A percentile compares a stretch with the other conserved stretches of the same genome.
These are phyloP conservation scores for Acrocera orbiculus DNA, from an alignment of 2,888 invertebrate genomes.

Conservation along the genomic window DNA sequence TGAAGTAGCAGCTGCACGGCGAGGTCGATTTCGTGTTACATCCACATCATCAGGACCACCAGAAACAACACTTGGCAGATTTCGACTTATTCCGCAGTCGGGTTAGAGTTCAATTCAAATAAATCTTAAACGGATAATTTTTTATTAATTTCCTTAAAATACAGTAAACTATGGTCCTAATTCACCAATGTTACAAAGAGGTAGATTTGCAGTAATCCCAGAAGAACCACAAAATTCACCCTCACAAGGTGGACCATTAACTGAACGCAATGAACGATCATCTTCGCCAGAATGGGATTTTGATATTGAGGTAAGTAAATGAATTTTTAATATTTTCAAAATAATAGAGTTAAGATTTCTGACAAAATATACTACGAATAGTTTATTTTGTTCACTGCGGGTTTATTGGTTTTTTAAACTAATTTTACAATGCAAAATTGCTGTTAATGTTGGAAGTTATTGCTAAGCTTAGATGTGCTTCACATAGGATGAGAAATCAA, in stretches of 20 bases:
- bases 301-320: constrained; percentile 23
- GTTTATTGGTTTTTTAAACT: no score
- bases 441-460: no score
- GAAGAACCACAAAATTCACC: constrained; percentile 33
- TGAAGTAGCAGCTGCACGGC: constrained; percentile 28
- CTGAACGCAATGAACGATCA: constrained; percentile 20
- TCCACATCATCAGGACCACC: constrained; percentile 28
- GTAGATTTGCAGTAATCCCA: constrained; percentile 32
- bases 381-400: no score
- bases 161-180: constrained; percentile 30
- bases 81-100: constrained; percentile 29
- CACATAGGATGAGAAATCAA: no score
- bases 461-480: no score
- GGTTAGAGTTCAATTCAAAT: constrained; percentile 19
- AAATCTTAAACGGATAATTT: neutral
- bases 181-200: constrained; percentile 30
- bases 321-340: constrained; percentile 12
- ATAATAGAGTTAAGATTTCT: no score
- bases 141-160: no score
- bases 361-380: no score
- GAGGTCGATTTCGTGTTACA: constrained; percentile 39
- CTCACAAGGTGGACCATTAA: constrained; percentile 22
- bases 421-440: no score
- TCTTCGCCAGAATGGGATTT: constrained; percentile 33
- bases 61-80: constrained; percentile 30